Conservation (phyloP, 2,888 invertebrate species). For the Acrocyrtus sp. region DNA sequence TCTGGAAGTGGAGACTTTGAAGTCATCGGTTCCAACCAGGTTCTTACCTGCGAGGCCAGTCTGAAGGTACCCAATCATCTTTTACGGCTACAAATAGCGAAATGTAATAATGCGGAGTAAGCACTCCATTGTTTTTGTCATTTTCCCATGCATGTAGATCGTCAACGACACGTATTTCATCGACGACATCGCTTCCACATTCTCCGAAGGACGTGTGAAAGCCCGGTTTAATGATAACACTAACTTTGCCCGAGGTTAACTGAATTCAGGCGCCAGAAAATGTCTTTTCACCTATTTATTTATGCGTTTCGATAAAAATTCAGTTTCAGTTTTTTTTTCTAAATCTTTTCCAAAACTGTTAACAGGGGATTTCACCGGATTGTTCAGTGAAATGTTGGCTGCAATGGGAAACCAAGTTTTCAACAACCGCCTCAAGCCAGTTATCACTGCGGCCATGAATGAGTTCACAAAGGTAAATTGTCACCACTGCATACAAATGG, state of each 20-base stretch:
- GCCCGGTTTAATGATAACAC: conserved; percentile 45
- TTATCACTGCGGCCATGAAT: conserved; percentile 50
- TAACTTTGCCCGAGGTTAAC: conserved; percentile 28
- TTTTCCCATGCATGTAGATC: not conserved
- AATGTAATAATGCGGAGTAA: too few relatives aligned
- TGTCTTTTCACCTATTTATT: not conserved
- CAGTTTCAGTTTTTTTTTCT: not conserved
- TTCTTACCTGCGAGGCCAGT: conserved; percentile 26
- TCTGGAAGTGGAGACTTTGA: conserved; percentile 46
- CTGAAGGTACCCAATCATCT: conserved; percentile 25
- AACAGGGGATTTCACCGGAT: conserved; percentile 48
- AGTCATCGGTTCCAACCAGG: conserved; percentile 33
- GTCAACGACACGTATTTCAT: conserved; percentile 44
- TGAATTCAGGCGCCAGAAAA: too few relatives aligned
- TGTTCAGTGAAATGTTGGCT: conserved; percentile 49
- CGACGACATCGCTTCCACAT: conserved; percentile 45
- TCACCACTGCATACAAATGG: not conserved
- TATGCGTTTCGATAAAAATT: not conserved
- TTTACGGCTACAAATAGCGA: too few relatives aligned
- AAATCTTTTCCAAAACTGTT: not conserved
- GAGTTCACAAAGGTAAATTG: conserved; percentile 49
- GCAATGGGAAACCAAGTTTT: conserved; percentile 56
- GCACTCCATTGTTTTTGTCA: not conserved
- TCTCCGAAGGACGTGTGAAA: conserved; percentile 46
- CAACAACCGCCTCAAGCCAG: conserved; percentile 50